A percentile compares a stretch with the other conserved stretches of the same genome.
phyloP scores from a whole-genome alignment of 2,113 vertebrate species.

The Athene cunicularia region DNA sequence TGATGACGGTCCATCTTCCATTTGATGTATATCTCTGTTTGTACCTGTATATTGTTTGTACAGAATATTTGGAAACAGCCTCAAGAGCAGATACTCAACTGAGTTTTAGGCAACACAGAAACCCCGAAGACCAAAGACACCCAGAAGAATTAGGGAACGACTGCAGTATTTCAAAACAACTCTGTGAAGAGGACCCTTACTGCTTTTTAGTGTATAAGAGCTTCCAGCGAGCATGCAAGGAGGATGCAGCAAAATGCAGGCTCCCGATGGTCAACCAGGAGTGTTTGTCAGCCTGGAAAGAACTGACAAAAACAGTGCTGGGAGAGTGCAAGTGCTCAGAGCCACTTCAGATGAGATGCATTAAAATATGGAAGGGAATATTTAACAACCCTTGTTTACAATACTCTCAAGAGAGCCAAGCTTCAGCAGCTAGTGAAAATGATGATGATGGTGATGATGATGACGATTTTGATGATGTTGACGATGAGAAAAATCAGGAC shows the following conservation, averaged over 20 bases:
- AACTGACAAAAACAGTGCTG: constrained; percentile 53
- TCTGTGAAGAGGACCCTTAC: constrained; percentile 41
- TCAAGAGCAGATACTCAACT: not conserved
- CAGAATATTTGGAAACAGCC: not conserved
- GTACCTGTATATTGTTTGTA: not conserved
- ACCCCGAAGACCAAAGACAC: not conserved
- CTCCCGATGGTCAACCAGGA: not conserved
- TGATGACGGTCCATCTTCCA: not conserved
- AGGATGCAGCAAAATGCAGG: constrained; percentile 11
- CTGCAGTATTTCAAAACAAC: constrained; percentile 30
- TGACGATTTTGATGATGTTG: not conserved
- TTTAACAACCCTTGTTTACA: constrained; percentile 69
- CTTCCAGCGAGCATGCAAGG: constrained; percentile 62
- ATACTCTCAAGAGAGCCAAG: not conserved
- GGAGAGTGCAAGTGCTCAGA: constrained; percentile 66
- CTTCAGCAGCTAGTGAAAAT: not conserved
- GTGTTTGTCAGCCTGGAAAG: constrained; percentile 57
- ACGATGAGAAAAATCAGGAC: not conserved
- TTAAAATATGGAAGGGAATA: constrained; percentile 62
- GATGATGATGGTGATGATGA: not conserved
- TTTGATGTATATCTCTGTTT: not conserved
- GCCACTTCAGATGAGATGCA: constrained; percentile 48
- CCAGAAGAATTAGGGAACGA: not conserved
- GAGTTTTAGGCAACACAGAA: not conserved
- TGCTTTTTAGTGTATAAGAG: constrained; percentile 44